phyloP scores from a whole-genome alignment of 1,140 invertebrate genomes.

The Aphis gossypii region DNA sequence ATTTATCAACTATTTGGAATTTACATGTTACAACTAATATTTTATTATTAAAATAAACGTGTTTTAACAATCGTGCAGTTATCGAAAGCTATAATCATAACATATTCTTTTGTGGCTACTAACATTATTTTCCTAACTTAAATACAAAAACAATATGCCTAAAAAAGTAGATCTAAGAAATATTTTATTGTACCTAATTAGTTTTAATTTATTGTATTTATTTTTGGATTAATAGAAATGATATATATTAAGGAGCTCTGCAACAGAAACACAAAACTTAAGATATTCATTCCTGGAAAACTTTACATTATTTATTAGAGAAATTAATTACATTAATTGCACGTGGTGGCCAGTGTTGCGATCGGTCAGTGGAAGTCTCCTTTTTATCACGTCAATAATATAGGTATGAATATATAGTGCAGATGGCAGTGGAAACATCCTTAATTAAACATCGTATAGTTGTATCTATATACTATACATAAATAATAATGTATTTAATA shows the following conservation, averaged over 20 bases:
- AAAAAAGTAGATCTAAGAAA: neutral
- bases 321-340: slow-evolving; percentile 10
- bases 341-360: neutral
- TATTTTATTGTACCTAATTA: neutral
- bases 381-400: neutral
- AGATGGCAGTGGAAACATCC: neutral
- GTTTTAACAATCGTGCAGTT: too few species aligned
- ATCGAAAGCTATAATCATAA: too few species aligned
- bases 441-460: neutral
- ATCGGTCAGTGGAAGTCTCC: neutral
- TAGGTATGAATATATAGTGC: neutral
- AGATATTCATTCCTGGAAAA: neutral
- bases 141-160: too few species aligned
- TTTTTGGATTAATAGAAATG: neutral
- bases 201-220: neutral
- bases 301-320: neutral
- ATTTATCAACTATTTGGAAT: too few species aligned
- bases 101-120: too few species aligned
- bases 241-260: neutral
- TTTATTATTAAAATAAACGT: too few species aligned
- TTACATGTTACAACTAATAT: too few species aligned
- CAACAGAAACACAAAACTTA: neutral
- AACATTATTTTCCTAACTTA: too few species aligned
- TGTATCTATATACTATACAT: neutral
- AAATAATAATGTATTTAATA: neutral